A percentile compares a stretch with the other conserved stretches of the same genome.
These are phyloP conservation scores for Automeris io DNA, from an alignment of 2,888 invertebrate genomes.

Conservation along the genomic window DNA sequence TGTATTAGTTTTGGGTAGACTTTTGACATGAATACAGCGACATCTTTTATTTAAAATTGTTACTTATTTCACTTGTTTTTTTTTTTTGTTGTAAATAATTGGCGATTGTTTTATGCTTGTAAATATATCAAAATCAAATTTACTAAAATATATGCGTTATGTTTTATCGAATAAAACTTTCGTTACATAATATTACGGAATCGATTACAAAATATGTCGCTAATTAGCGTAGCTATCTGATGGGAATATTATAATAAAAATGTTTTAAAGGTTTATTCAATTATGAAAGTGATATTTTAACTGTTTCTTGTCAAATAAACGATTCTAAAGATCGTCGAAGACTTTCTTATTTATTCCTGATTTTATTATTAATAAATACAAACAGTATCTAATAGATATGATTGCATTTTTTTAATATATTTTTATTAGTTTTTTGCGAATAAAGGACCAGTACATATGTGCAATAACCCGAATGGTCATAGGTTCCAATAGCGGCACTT, in stretches of 20 bases:
- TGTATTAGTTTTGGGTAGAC: slow-evolving; percentile 21
- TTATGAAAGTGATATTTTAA: slow-evolving; percentile 57
- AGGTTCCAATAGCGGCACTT: too few species aligned
- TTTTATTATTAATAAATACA: too few species aligned
- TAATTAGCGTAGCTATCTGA: slow-evolving; percentile 4
- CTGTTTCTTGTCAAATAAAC: slow-evolving; percentile 61
- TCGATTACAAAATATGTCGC: slow-evolving; percentile 5
- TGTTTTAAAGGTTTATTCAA: slow-evolving; percentile 33
- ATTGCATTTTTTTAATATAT: too few species aligned
- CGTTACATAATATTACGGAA: background rate
- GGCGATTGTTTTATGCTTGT: too few species aligned
- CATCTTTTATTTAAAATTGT: slow-evolving; percentile 15
- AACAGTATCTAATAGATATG: too few species aligned
- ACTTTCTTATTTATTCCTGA: slow-evolving; percentile 28
- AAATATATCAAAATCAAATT: too few species aligned
- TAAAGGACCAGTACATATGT: too few species aligned
- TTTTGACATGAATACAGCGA: slow-evolving; percentile 18
- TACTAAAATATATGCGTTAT: too few species aligned
- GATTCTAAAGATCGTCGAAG: slow-evolving; percentile 45
- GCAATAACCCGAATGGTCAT: too few species aligned
- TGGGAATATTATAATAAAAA: slow-evolving; percentile 12
- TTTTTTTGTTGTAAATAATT: background rate
- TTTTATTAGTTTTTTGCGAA: too few species aligned
- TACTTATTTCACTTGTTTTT: background rate
- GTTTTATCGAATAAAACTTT: background rate